Percentiles rank a stretch among this genome's conserved stretches.
Evolutionary conservation across 92 coral and sea anemone genomes (phyloP).

Genomic region (Epizoanthus scotinus): DNA sequence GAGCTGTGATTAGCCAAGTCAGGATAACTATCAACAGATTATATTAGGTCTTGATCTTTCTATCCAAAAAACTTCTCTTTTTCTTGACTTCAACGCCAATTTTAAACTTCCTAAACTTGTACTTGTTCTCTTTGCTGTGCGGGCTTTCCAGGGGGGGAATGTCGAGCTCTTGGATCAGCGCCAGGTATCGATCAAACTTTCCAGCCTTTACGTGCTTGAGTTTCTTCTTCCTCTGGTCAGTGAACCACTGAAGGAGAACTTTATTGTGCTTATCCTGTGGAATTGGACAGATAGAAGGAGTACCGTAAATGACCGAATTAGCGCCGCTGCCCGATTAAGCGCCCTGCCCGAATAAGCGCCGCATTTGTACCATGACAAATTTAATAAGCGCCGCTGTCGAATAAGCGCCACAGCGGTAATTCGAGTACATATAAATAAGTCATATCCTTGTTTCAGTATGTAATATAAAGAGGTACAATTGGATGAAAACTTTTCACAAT

Average conservation of each 20-base stretch:
- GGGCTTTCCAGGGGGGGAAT: slow-evolving; percentile 74
- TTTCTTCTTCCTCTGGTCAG: slow-evolving; percentile 80
- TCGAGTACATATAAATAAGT: too few relatives aligned
- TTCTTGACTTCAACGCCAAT: slow-evolving; percentile 88
- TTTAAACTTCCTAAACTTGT: slow-evolving; percentile 85
- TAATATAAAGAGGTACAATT: too few relatives aligned
- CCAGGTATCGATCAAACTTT: slow-evolving; percentile 81
- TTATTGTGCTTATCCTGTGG: slow-evolving; percentile 88
- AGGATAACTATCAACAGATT: not conserved
- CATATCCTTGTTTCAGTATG: too few relatives aligned
- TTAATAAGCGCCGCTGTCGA: too few relatives aligned
- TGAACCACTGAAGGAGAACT: slow-evolving; percentile 84
- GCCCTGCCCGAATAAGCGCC: too few relatives aligned
- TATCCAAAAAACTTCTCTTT: slow-evolving; percentile 71
- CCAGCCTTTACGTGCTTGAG: slow-evolving; percentile 64
- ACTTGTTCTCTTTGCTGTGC: slow-evolving; percentile 83
- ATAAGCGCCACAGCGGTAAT: too few relatives aligned
- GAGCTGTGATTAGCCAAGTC: not conserved
- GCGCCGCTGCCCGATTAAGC: too few relatives aligned
- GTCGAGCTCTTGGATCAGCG: slow-evolving; percentile 63
- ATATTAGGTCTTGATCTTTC: slow-evolving; percentile 53
- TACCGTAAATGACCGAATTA: too few relatives aligned
- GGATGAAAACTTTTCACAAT: too few relatives aligned
- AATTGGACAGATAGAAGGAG: not conserved
- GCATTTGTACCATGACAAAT: too few relatives aligned